These are phyloP conservation scores for Seriola rivoliana DNA, from an alignment of 2,113 vertebrate genomes.

Conservation along the genomic window DNA sequence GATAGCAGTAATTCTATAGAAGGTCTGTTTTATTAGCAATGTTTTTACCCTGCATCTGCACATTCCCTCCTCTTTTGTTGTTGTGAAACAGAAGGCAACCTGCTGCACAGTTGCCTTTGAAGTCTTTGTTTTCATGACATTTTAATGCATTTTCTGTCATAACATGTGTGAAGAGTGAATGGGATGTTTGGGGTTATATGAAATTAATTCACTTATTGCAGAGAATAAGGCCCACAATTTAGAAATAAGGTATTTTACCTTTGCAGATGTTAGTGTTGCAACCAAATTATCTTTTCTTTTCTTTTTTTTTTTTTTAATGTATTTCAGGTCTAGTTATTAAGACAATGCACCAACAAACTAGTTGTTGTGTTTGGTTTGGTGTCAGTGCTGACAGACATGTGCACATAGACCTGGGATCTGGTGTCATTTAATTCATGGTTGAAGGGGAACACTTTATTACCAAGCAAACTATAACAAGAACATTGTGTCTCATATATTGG, in stretches of 20 bases:
- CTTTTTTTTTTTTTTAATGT: too few relatives aligned
- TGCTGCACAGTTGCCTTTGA: constrained; percentile 57
- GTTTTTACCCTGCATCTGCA: constrained; percentile 5
- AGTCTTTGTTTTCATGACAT: constrained; percentile 53
- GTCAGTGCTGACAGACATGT: background rate
- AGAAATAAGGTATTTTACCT: background rate
- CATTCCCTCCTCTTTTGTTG: background rate
- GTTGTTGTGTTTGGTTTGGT: constrained; percentile 9
- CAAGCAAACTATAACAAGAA: background rate
- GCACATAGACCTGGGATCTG: background rate
- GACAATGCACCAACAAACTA: background rate
- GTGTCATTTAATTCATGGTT: background rate
- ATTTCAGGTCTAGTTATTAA: background rate
- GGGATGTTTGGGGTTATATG: background rate
- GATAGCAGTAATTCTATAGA: constrained; percentile 15
- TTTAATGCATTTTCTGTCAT: constrained; percentile 48
- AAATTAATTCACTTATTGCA: background rate
- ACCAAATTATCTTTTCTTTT: too few relatives aligned
- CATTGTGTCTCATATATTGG: constrained; percentile 7
- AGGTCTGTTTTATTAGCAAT: constrained; percentile 3
- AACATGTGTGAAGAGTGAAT: constrained; percentile 13
- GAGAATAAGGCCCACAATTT: background rate
- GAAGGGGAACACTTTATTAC: background rate
- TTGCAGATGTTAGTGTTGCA: too few relatives aligned
- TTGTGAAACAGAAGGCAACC: constrained; percentile 51